Evolutionary conservation across 1,140 invertebrate genomes (phyloP).

Genomic region (Aleiodes sp.): DNA sequence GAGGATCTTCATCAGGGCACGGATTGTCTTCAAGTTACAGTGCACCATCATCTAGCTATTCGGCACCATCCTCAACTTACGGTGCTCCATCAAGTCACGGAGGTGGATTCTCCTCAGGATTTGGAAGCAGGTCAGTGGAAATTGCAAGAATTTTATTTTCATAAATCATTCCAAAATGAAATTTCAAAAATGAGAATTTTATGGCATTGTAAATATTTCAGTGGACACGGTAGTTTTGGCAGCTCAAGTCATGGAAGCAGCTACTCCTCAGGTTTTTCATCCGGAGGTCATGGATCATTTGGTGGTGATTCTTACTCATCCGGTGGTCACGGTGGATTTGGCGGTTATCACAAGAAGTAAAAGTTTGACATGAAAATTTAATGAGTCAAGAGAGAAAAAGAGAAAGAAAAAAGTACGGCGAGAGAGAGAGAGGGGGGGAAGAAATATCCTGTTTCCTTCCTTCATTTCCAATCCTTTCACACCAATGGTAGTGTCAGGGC

Average conservation of each 20-base stretch:
- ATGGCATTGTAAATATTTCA: neutral
- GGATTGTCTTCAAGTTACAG: no score
- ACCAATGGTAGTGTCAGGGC: no score
- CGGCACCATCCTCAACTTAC: no score
- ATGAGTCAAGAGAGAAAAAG: no score
- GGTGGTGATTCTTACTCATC: slow-evolving; percentile 7
- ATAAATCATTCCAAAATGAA: neutral
- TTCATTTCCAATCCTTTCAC: neutral
- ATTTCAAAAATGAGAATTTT: neutral
- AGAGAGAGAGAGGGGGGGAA: neutral
- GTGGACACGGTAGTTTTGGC: slow-evolving; percentile 11
- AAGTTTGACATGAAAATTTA: neutral
- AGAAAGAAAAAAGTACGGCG: no score
- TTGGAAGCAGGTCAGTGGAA: slow-evolving; percentile 2
- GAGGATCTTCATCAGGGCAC: no score
- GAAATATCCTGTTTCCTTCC: neutral
- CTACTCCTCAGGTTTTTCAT: neutral
- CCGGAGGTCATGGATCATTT: neutral
- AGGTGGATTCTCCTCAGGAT: neutral
- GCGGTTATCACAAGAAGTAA: slow-evolving; percentile 28
- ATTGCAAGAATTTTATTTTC: neutral
- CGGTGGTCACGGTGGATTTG: slow-evolving; percentile 17
- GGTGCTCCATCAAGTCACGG: neutral
- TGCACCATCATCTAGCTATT: no score
- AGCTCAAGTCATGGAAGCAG: neutral